These are phyloP conservation scores for Threskiornis aethiopicus DNA, from an alignment of 2,797 vertebrate genomes.

Conservation along the genomic window DNA sequence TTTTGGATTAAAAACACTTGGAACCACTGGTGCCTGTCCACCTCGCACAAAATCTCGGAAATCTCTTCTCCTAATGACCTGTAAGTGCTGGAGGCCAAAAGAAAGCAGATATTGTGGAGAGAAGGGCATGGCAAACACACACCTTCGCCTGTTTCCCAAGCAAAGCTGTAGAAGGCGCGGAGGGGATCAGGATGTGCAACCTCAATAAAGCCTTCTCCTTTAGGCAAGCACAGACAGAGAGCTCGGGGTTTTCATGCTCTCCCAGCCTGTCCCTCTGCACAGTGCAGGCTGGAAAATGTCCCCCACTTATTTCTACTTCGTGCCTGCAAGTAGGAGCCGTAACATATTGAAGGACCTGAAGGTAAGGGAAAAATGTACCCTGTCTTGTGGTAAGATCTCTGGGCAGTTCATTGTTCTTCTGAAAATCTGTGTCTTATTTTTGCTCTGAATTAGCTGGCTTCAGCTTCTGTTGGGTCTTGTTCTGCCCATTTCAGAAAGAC, in stretches of 20 bases:
- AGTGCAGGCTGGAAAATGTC: neutral
- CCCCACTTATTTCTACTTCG: neutral
- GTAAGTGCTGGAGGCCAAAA: neutral
- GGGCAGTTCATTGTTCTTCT: neutral
- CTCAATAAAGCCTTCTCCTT: neutral
- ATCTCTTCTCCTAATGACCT: neutral
- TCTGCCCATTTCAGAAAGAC: neutral
- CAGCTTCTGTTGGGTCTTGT: neutral
- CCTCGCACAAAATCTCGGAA: neutral
- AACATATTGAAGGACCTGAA: neutral
- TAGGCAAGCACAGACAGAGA: neutral
- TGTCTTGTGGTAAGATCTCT: neutral
- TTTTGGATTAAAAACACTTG: neutral
- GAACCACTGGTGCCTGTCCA: constrained; percentile 48
- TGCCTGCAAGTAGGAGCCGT: neutral
- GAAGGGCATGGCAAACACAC: neutral
- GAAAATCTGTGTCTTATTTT: neutral
- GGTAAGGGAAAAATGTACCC: neutral
- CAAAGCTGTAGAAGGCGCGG: neutral
- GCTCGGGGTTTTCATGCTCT: neutral
- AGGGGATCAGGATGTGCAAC: neutral
- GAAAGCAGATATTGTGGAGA: neutral
- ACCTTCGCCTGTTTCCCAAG: neutral
- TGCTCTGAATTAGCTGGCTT: constrained; percentile 4
- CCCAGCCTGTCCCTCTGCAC: neutral